phyloP scores from a whole-genome alignment of 2,113 vertebrate species.

The Ibidorhyncha struthersii region DNA sequence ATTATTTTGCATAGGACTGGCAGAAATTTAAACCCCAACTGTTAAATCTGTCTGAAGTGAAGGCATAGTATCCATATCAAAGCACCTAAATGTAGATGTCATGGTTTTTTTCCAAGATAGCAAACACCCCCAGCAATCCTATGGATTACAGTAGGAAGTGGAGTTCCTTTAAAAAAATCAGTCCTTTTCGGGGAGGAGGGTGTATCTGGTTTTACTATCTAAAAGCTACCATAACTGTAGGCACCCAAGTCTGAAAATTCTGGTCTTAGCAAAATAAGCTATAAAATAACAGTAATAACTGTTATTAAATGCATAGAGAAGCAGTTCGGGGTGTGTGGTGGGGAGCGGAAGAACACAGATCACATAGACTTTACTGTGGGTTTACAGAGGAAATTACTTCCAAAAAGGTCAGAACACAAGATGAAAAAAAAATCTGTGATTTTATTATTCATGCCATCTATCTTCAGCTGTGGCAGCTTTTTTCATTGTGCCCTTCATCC shows the following conservation, averaged over 20 bases:
- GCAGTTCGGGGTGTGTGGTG: neutral
- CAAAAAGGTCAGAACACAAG: slow-evolving; percentile 7
- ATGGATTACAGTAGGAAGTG: neutral
- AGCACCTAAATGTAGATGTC: neutral
- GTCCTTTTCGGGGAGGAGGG: accelerated
- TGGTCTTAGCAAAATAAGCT: neutral
- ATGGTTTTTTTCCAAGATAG: neutral
- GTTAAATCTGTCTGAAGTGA: neutral
- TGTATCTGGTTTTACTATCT: neutral
- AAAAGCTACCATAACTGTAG: neutral
- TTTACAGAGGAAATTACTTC: slow-evolving; percentile 47
- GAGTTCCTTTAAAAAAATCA: neutral
- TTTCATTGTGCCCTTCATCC: neutral
- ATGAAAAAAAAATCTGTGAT: neutral
- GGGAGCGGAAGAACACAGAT: neutral
- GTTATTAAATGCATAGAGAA: slow-evolving; percentile 16
- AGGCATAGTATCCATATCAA: neutral
- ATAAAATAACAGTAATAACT: neutral
- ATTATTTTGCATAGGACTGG: neutral
- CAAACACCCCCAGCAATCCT: neutral
- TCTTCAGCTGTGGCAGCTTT: neutral
- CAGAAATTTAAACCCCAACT: neutral
- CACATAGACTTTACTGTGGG: neutral
- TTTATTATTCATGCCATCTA: slow-evolving; percentile 15
- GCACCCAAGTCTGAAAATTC: neutral